Base-by-base conservation (phyloP, 2,113 vertebrate species). In the Upupa epops region DNA sequence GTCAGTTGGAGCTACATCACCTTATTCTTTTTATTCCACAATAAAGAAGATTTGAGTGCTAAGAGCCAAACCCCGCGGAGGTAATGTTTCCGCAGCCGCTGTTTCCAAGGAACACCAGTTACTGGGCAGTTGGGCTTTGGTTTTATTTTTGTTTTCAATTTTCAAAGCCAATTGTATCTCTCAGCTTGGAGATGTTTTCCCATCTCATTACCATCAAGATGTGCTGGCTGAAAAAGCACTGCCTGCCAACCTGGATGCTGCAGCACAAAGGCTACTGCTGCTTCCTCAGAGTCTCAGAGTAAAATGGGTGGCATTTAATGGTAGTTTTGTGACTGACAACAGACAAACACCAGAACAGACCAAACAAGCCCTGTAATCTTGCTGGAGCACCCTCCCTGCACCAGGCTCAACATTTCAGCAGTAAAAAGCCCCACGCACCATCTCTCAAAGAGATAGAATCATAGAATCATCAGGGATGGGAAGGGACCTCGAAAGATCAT, bases 231-330 rank as follows among this genome's bases (percentile, higher is more conserved):
- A 36, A 81, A 14, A 9, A 83, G 40, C 16, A 6, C 48, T 65
- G 9, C 8, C 58, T 1, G 0, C 17, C 1, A 1, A 36, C 34
- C 34, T 1, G 5, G 52, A 52, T 48, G 48, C 17, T 26, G 26
- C 59, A 29, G 37, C 3, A 2, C 28, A 46, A 76, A 59, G 70
- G 24, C 8, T 77, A 14, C 69, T 64, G 26, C 18, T 75, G 12
- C 51, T 59, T 51, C 64, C 34, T 58, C 17, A 37, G 25, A 5
- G 18, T 49, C 19, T 69, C 6, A 1, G 31, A 17, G 6, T 24
- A 60, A 88, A 71, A 5, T 32, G 29, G 9, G 26, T 60, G 74
- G 22, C 14, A 84, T 45, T 86, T 34, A 34, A 31, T 42, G 11
- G 11, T 32, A 74, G 15, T 49, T 3, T 9, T 2, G 31, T 34